Evolutionary conservation across 2,888 invertebrate species (phyloP), one percentile per base, ranked within the genome.

Genomic region (Apodemia mormo): DNA sequence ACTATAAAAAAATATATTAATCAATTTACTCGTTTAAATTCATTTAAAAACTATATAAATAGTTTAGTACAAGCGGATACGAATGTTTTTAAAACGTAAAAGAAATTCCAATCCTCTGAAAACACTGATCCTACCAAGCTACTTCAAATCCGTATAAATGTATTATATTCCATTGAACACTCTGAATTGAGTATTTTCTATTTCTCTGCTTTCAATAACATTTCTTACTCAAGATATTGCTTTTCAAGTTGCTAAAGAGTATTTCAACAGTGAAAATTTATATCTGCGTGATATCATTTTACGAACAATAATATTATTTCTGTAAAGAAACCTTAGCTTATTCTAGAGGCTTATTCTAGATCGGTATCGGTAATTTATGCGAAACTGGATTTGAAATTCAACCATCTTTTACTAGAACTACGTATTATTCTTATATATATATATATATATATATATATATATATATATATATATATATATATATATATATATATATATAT

Each of bases 241-340:
- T 64, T 64, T 64, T 64, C 33, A n/a, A 37, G 33, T 37, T 64
- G 64, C 64, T 64, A 64, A 64, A 64, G 64, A n/a, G 37, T 64
- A 64, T 64, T 64, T 37, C 64, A 64, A 54, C 54, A 22, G 22
- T 22, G n/a, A 6, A 54, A 54, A 22, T 22, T 22, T 54, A 54
- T 54, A 22, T 54, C 54, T 22, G 2, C 22, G 54, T 22, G 54
- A 22, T 54, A 22, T 54, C 22, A 8, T 54, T 54, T 54, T 54
- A 22, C 22, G 22, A 52, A 52, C 52, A 14, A 22, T 52, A 52
- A 22, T 52, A 22, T 52, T 52, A 52, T 52, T 52, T 52, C n/a
- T n/a, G n/a, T 52, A 52, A 22, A 52, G 52, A 52, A 22, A 52
- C 14, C 3, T 49, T 7, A 52, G 52, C n/a, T 52, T 7, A 52